Base-by-base conservation (phyloP, 2,113 vertebrate genomes). In the Collichthys lucidus region DNA sequence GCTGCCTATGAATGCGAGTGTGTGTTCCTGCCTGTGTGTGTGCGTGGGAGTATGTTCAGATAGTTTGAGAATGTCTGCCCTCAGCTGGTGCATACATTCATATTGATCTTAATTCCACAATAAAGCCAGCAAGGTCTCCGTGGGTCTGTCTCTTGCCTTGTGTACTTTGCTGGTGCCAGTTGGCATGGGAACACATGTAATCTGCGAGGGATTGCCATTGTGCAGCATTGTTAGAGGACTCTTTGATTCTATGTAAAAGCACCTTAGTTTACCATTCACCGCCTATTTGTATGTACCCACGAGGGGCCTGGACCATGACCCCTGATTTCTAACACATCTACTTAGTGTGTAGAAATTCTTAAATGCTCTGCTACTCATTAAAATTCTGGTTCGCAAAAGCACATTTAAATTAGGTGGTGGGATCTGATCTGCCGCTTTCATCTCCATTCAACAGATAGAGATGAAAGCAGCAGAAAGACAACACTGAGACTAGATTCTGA, bases 181-280 rank as follows among this genome's bases (percentile, higher is more conserved):
- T 94, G 92, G 88, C 92, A 93, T 87, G 91, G 77, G 82, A 93
- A 93, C 83, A 68, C 57, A 86, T 57, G 76, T 26, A 77, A 74
- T 50, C 63, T 64, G 47, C 35, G 59, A 80, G 78, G 60, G 60
- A 46, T 47, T 53, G 47, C 59, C 61, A 44, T 78, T 73, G 47
- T 42, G 24, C 71, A 72, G 80, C 61, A 35, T 68, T 88, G 73
- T 83, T 31, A 65, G 65, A 80, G 56, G 44, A 63, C 59, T 59
- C 82, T 85, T 86, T 74, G 74, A 81, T 83, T 88, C 63, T 81
- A 68, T 63, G 53, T 50, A 14, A 71, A 77, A 77, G 78, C 60
- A 69, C 3, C 78, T 49, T 74, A 40, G 75, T 85, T 88, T 77
- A 76, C 77, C 42, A 77, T 74, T 84, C 79, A 49, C 0, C 11